phyloP scores from a whole-genome alignment of 2,797 vertebrate species.

The Pangasius djambal region DNA sequence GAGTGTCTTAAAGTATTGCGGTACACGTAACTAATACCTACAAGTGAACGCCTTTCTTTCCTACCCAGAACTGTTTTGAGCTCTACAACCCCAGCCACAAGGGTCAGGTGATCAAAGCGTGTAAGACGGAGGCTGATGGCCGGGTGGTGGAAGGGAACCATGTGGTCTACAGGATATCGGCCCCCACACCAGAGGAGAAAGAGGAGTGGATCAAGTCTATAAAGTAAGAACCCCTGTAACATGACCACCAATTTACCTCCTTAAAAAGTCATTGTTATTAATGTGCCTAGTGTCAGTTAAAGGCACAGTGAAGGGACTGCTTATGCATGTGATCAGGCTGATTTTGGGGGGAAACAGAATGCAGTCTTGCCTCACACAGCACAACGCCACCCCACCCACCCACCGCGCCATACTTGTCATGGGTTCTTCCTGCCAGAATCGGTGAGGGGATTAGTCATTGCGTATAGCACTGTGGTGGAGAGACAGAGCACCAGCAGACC shows the following conservation, averaged over 20 bases:
- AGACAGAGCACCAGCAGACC: conserved; percentile 54
- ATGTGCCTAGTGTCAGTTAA: neutral
- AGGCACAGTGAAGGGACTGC: neutral
- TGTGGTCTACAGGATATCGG: conserved; percentile 96
- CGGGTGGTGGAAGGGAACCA: conserved; percentile 97
- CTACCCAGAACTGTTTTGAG: conserved; percentile 92
- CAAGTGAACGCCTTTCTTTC: neutral
- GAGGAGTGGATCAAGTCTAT: conserved; percentile 99
- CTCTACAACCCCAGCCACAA: conserved; percentile 97
- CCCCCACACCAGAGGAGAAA: conserved; percentile 94
- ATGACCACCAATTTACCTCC: neutral
- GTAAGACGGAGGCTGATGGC: conserved; percentile 96
- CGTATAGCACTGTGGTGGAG: conserved; percentile 50
- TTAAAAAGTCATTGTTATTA: neutral
- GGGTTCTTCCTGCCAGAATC: conserved; percentile 51
- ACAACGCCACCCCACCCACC: neutral
- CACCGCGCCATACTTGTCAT: conserved; percentile 44
- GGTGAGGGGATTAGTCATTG: conserved; percentile 22
- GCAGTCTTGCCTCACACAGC: conserved; percentile 23
- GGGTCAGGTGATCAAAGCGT: conserved; percentile 97
- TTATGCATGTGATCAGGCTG: neutral
- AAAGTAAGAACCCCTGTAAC: conserved; percentile 78
- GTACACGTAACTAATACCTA: neutral
- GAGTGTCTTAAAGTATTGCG: neutral
- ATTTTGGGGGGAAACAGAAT: conserved; percentile 11